Evolutionary conservation across 2,113 vertebrate genomes (phyloP).

Genomic region (Nibea coibor): DNA sequence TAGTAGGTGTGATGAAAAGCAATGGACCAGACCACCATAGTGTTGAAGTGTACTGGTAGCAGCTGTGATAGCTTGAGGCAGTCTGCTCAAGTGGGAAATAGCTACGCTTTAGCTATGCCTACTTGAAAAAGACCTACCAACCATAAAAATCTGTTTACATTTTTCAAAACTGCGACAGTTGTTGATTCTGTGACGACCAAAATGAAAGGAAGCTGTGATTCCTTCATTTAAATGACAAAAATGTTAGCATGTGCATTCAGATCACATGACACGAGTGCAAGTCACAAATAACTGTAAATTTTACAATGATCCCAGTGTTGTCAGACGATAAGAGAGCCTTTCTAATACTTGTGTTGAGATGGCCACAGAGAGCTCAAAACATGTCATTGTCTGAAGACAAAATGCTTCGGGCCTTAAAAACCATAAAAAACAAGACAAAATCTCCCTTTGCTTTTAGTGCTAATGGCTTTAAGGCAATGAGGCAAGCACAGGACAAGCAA

Average conservation of each 20-base stretch:
- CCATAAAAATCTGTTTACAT: background rate
- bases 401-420: slow-evolving; percentile 12
- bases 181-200: background rate
- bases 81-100: background rate
- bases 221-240: background rate
- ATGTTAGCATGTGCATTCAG: slow-evolving; percentile 2
- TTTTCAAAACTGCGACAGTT: background rate
- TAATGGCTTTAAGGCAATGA: slow-evolving; percentile 42
- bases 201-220: background rate
- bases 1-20: background rate
- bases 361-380: slow-evolving; percentile 22
- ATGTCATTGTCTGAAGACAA: slow-evolving; percentile 29
- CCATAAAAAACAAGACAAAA: slow-evolving; percentile 29
- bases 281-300: slow-evolving; percentile 36
- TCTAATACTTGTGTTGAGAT: slow-evolving; percentile 28
- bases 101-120: background rate
- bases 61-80: background rate
- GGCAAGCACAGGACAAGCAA: slow-evolving; percentile 10
- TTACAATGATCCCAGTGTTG: slow-evolving; percentile 38
- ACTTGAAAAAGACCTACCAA: background rate
- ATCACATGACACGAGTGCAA: slow-evolving; percentile 44
- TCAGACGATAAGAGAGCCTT: slow-evolving; percentile 38
- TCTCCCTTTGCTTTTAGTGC: slow-evolving; percentile 4
- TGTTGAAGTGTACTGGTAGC: background rate
- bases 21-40: background rate